Percentiles rank a stretch among this genome's conserved stretches.
Conservation (phyloP, 2,888 invertebrate species). For the Malachius bipustulatus region DNA sequence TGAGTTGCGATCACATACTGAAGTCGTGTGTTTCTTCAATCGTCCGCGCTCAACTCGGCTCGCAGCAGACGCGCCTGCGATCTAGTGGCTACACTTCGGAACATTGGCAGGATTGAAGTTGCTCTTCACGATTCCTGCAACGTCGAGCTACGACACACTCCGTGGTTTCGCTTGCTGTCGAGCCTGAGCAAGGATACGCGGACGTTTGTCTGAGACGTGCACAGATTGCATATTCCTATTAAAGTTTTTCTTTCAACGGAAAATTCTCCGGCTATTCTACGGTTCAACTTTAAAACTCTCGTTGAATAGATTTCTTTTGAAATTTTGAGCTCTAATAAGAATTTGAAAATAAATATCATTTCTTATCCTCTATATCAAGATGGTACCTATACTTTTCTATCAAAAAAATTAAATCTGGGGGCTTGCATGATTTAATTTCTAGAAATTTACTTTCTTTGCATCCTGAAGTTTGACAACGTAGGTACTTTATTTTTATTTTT, state of each 20-base stretch:
- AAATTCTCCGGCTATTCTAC: slow-evolving; percentile 3
- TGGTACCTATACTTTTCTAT: too few species aligned
- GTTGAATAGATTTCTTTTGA: too few species aligned
- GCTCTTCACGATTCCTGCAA: slow-evolving; percentile 9
- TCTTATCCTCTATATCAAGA: too few species aligned
- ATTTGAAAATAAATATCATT: too few species aligned
- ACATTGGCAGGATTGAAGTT: slow-evolving; percentile 13
- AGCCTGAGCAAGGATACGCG: slow-evolving; percentile 13
- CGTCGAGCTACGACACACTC: slow-evolving; percentile 16
- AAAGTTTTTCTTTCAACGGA: slow-evolving; percentile 13
- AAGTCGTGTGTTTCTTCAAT: slow-evolving; percentile 37
- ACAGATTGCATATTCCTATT: slow-evolving; percentile 15
- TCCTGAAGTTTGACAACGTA: too few species aligned
- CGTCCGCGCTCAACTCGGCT: slow-evolving; percentile 36
- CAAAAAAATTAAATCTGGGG: too few species aligned
- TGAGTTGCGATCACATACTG: slow-evolving; percentile 38
- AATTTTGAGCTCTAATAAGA: too few species aligned
- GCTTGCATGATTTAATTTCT: too few species aligned
- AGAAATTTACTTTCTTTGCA: too few species aligned
- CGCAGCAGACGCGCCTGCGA: slow-evolving; percentile 40
- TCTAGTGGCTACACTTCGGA: slow-evolving; percentile 38
- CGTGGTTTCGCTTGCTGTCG: slow-evolving; percentile 10
- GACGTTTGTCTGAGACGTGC: slow-evolving; percentile 15
- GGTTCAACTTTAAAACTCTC: too few species aligned
- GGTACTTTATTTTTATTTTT: too few species aligned